These are phyloP conservation scores for Epizoanthus rinbou DNA, from an alignment of 92 coral and sea anemone genomes.

Conservation along the genomic window DNA sequence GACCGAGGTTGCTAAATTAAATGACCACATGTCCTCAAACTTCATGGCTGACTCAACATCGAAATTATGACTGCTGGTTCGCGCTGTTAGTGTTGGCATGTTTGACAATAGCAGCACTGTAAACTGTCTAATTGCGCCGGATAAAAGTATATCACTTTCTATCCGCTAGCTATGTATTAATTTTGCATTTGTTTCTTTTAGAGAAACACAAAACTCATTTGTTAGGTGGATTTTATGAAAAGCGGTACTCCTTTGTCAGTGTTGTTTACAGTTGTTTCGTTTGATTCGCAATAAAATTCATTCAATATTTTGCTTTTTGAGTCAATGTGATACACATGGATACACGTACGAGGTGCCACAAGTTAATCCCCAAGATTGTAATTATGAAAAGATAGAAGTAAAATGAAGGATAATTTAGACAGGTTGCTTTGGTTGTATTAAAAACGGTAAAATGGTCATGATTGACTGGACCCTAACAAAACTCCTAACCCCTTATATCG, in stretches of 20 bases:
- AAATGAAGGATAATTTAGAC: background rate
- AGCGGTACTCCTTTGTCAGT: background rate
- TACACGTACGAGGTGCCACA: background rate
- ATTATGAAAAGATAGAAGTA: conserved; percentile 2
- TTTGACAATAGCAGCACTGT: background rate
- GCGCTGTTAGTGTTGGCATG: background rate
- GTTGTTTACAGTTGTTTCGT: background rate
- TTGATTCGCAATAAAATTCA: background rate
- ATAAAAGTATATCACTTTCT: conserved; percentile 1
- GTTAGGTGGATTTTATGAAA: conserved; percentile 6
- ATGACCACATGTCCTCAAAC: conserved; percentile 4
- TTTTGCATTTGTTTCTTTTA: background rate
- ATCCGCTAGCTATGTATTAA: background rate
- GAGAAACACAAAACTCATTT: background rate
- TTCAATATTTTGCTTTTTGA: background rate
- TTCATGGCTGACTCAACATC: conserved; percentile 18
- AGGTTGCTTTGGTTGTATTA: background rate
- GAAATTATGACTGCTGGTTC: conserved; percentile 5
- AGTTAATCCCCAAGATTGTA: conserved; percentile 29
- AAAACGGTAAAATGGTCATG: background rate
- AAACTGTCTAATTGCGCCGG: conserved; percentile 15
- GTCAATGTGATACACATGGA: background rate
- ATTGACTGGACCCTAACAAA: no score
- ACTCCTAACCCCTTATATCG: no score
- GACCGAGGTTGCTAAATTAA: background rate